Conservation (phyloP, 2,797 vertebrate species). For the Cossypha niveicapilla region DNA sequence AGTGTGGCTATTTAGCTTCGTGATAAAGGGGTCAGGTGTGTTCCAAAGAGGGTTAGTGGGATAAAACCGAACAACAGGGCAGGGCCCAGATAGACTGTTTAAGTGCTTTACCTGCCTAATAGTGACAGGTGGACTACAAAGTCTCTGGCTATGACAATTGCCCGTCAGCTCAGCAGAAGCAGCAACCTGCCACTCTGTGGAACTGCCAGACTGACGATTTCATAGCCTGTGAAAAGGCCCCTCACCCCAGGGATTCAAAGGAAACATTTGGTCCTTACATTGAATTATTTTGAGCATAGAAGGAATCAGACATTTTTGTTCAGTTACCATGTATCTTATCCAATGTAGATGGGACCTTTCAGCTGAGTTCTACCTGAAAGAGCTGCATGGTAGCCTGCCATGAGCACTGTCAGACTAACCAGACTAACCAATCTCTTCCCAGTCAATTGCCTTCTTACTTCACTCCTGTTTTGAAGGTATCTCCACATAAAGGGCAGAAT, state of each 20-base stretch:
- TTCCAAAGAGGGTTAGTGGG: neutral
- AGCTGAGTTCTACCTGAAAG: neutral
- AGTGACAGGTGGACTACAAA: neutral
- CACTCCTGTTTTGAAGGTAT: neutral
- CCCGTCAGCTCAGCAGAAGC: neutral
- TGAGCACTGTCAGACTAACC: neutral
- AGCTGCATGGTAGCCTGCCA: neutral
- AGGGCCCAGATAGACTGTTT: neutral
- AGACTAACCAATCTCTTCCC: neutral
- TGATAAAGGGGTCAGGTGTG: neutral
- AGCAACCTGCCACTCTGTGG: neutral
- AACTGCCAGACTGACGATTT: neutral
- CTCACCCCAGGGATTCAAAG: neutral
- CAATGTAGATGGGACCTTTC: neutral
- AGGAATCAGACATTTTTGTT: neutral
- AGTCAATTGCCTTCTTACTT: neutral
- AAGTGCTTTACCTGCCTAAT: neutral
- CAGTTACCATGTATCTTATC: neutral
- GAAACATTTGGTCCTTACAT: neutral
- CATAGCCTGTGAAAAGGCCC: neutral
- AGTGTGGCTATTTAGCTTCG: neutral
- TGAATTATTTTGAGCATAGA: neutral
- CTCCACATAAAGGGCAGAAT: neutral
- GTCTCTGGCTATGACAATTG: neutral
- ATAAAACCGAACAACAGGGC: neutral